These are phyloP conservation scores for Centruroides sculpturatus DNA, from an alignment of 1,140 invertebrate species.

Conservation along the genomic window DNA sequence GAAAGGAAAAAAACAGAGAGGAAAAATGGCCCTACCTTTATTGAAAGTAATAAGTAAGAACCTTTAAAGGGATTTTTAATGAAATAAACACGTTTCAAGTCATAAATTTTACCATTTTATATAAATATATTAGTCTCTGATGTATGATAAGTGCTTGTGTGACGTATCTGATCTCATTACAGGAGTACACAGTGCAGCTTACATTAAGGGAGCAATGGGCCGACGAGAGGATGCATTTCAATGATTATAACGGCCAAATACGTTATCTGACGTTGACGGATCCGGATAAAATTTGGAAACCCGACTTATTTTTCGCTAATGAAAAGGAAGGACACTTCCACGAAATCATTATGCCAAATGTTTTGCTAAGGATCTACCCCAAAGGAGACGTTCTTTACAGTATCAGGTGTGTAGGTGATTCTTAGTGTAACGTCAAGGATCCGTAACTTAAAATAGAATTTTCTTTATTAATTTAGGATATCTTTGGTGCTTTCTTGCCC, in stretches of 20 bases:
- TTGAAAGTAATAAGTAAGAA: no score
- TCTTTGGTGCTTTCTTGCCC: slow-evolving; percentile 84
- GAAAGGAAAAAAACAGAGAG: no score
- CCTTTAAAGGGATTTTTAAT: no score
- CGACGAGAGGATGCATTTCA: slow-evolving; percentile 29
- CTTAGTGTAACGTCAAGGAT: no score
- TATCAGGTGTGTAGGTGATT: slow-evolving; percentile 44
- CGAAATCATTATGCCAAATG: slow-evolving; percentile 93
- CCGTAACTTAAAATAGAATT: not conserved
- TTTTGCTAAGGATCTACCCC: slow-evolving; percentile 90
- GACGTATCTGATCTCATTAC: not conserved
- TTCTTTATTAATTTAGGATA: slow-evolving; percentile 42
- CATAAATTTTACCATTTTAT: no score
- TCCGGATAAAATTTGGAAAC: slow-evolving; percentile 88
- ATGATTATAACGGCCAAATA: slow-evolving; percentile 29
- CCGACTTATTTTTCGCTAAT: slow-evolving; percentile 93
- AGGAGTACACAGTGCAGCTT: slow-evolving; percentile 31
- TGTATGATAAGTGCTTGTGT: no score
- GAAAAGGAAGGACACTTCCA: slow-evolving; percentile 95
- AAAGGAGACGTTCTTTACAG: slow-evolving; percentile 89
- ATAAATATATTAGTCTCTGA: no score
- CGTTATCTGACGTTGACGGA: slow-evolving; percentile 78
- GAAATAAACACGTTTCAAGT: no score
- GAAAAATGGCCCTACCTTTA: no score
- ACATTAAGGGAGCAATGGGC: slow-evolving; percentile 36